A percentile compares a stretch with the other conserved stretches of the same genome.
Evolutionary conservation across 2,113 vertebrate species (phyloP).

Genomic region (Oreochromis spilurus): DNA sequence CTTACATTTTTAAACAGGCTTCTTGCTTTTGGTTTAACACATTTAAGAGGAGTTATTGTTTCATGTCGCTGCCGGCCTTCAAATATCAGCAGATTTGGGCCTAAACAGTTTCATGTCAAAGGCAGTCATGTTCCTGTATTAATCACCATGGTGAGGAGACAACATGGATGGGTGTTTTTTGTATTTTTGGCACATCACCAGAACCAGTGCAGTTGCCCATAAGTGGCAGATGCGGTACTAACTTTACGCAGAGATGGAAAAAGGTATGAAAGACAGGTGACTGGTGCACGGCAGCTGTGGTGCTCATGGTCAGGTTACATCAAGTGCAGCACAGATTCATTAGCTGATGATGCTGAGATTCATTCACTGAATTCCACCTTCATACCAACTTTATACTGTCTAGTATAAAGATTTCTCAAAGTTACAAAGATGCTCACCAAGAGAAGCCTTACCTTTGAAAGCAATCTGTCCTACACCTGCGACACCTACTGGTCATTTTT

Average conservation of each 20-base stretch:
- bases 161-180: background rate
- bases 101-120: background rate
- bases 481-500: background rate
- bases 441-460: background rate
- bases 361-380: background rate
- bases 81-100: background rate
- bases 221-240: accelerated
- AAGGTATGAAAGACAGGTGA: accelerated
- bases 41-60: background rate
- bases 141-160: accelerated
- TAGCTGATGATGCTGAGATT: background rate
- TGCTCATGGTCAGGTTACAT: background rate
- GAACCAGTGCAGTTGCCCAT: accelerated
- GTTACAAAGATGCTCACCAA: background rate
- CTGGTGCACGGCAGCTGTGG: background rate
- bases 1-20: background rate
- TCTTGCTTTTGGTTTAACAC: background rate
- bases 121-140: background rate
- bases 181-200: accelerated
- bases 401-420: background rate
- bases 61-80: background rate
- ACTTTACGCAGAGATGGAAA: background rate
- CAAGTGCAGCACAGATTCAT: background rate
- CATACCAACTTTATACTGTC: background rate
- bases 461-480: background rate